A percentile compares a stretch with the other conserved stretches of the same genome.
phyloP scores from a whole-genome alignment of 92 coral and sea anemone genomes.

The Meandrina meandrites region DNA sequence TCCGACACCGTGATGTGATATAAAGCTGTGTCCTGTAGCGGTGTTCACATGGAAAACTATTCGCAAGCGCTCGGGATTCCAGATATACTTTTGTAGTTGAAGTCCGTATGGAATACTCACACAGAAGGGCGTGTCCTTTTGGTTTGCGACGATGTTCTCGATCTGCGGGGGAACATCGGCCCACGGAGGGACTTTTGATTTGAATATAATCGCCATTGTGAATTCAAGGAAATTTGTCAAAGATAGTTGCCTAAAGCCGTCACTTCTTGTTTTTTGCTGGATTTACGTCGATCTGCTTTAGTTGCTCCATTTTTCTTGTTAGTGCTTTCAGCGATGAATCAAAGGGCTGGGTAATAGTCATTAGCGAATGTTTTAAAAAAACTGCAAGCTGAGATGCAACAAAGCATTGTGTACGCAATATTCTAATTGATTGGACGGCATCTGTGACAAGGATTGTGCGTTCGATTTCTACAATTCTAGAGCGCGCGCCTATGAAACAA shows the following conservation, averaged over 20 bases:
- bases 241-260: neutral
- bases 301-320: neutral
- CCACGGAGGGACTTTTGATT: conserved; percentile 79
- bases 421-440: neutral
- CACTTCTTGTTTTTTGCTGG: neutral
- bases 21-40: conserved; percentile 67
- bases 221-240: no score
- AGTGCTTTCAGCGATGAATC: neutral
- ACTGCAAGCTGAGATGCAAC: no score
- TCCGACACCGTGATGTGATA: conserved; percentile 95
- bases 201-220: conserved; percentile 41
- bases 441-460: neutral
- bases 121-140: conserved; percentile 42
- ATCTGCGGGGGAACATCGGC: conserved; percentile 55
- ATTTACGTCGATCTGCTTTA: neutral
- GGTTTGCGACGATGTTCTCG: conserved; percentile 37
- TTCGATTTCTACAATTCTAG: neutral
- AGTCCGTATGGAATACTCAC: conserved; percentile 75
- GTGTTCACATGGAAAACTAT: conserved; percentile 55
- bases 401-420: conserved; percentile 26
- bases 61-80: conserved; percentile 75
- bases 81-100: conserved; percentile 68
- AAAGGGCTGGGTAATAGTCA: neutral
- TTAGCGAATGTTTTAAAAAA: neutral
- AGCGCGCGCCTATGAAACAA: neutral